These are phyloP conservation scores for Eptatretus burgeri DNA, from an alignment of 2,113 vertebrate genomes.

Conservation along the genomic window DNA sequence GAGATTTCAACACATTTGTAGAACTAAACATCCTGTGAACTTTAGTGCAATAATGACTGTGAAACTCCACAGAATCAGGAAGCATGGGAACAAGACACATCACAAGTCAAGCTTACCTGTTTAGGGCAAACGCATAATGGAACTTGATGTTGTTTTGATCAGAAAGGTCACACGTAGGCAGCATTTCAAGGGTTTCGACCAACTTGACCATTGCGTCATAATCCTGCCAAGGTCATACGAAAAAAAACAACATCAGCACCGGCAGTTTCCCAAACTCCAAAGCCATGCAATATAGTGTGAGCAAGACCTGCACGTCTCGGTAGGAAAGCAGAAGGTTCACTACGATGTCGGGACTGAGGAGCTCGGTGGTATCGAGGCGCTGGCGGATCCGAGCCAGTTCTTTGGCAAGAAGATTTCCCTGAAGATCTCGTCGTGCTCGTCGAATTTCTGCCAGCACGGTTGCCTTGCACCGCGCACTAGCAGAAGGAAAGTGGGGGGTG, in stretches of 20 bases:
- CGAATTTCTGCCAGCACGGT: slow-evolving; percentile 41
- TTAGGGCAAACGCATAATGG: slow-evolving; percentile 59
- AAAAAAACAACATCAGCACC: neutral
- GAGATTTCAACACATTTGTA: no score
- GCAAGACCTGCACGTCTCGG: slow-evolving; percentile 40
- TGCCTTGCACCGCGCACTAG: slow-evolving; percentile 48
- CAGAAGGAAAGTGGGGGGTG: neutral
- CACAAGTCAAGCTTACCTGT: slow-evolving; percentile 23
- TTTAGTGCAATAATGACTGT: no score
- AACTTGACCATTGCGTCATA: slow-evolving; percentile 39
- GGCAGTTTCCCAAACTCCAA: neutral
- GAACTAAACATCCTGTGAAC: no score
- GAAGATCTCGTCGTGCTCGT: slow-evolving; percentile 32
- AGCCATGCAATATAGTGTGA: neutral
- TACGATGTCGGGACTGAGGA: slow-evolving; percentile 48
- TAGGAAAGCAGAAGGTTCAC: slow-evolving; percentile 55
- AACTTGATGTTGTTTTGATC: slow-evolving; percentile 46
- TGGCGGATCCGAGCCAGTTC: slow-evolving; percentile 40
- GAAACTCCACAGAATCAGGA: no score
- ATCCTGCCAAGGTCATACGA: slow-evolving; percentile 21
- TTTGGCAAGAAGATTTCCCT: slow-evolving; percentile 27
- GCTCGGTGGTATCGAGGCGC: slow-evolving; percentile 49
- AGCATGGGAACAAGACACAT: no score
- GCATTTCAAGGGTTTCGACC: slow-evolving; percentile 36
- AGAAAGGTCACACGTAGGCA: slow-evolving; percentile 33